Evolutionary conservation across 2,888 invertebrate genomes (phyloP), one percentile per base, ranked within the genome.

Genomic region (Agriopis leucophaearia): DNA sequence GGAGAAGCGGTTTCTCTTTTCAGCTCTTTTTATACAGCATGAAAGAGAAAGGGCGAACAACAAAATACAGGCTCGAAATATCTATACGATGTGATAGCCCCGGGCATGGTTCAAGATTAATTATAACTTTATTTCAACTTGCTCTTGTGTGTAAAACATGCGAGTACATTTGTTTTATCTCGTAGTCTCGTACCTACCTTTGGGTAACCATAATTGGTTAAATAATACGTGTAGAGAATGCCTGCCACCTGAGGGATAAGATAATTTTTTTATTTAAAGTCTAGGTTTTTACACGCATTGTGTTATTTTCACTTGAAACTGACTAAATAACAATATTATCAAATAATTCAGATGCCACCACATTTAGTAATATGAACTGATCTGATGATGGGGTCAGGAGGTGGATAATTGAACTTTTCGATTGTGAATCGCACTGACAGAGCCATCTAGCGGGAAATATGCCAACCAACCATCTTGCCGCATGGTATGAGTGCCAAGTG

Each of bases 1-100:
- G 71, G 61, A 75, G 71, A 72, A 74, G 75, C 65, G 76, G 75
- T 73, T 78, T 75, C 64, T 74, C 75, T 76, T 77, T 75, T 77
- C 66, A 62, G 63, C 67, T 75, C 69, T 75, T 78, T 77, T 80
- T 70, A 77, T 67, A 77, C 74, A 76, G 70, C 71, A 67, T 74
- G 64, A 78, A 83, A 80, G 66, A 73, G 64, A 75, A 78, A 77
- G 67, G 72, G 76, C 72, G 72, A 73, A 76, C 68, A 74, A 67
- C 60, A 73, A 76, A 75, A 78, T 70, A 66, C 73, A 75, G 74
- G 63, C 74, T 78, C 75, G 71, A 76, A 82, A 79, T 78, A 79
- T 79, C 77, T 70, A 76, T 67, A 71, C 76, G 74, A 73, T 74
- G 70, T 8, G 57, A 73, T 72, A 56, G 71, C 80, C 75, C 61